Conservation (phyloP, 2,888 invertebrate genomes). For the Noctua comes region DNA sequence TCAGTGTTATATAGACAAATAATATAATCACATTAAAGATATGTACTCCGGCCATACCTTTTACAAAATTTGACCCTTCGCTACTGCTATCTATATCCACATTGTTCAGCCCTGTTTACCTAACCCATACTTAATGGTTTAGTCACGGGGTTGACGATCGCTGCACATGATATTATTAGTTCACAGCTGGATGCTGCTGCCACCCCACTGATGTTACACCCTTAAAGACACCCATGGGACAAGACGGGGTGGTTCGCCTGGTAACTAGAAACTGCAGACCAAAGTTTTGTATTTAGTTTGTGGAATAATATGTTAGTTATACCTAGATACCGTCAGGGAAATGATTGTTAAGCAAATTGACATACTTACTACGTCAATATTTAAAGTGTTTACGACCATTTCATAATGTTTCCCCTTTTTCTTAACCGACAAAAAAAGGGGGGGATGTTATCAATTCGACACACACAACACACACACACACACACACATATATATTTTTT, state of each 20-base stretch:
- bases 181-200: slow-evolving; percentile 50
- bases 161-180: slow-evolving; percentile 53
- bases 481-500: too few species aligned
- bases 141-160: slow-evolving; percentile 46
- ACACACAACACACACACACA: too few species aligned
- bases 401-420: background rate
- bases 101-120: slow-evolving; percentile 7
- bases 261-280: slow-evolving; percentile 17
- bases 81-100: too few species aligned
- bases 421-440: too few species aligned
- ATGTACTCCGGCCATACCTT: too few species aligned
- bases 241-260: slow-evolving; percentile 32
- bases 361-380: background rate
- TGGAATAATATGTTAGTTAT: background rate
- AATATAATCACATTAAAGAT: too few species aligned
- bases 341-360: background rate
- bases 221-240: slow-evolving; percentile 47
- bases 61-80: too few species aligned
- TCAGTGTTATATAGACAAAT: too few species aligned
- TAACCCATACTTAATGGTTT: slow-evolving; percentile 9
- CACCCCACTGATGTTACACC: slow-evolving; percentile 41
- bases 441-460: too few species aligned
- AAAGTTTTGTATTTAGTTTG: slow-evolving; percentile 33
- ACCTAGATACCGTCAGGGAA: background rate
- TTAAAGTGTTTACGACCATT: background rate